phyloP scores from a whole-genome alignment of 64 coral and sea anemone species.

The Anthopleura sola region DNA sequence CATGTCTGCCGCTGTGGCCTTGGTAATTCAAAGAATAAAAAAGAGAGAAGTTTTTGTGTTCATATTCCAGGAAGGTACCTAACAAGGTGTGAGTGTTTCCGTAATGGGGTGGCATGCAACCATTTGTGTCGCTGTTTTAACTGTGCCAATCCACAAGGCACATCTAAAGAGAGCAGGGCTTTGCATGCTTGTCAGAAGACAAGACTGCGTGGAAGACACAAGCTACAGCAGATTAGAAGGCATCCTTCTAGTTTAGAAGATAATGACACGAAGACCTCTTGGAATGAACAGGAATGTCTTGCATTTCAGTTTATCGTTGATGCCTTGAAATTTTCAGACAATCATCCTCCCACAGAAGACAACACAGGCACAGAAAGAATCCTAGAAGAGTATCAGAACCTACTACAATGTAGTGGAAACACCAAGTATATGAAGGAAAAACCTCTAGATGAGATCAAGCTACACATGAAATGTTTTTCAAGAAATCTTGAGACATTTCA shows the following conservation, averaged over 20 bases:
- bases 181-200: conserved; percentile 30
- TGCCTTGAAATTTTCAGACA: conserved; percentile 13
- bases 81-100: conserved; percentile 55
- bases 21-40: conserved; percentile 48
- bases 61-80: conserved; percentile 45
- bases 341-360: not conserved
- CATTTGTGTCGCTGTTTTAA: conserved; percentile 55
- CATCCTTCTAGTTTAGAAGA: conserved; percentile 5
- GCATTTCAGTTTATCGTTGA: conserved; percentile 42
- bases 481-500: conserved; percentile 34
- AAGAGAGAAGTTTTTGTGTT: conserved; percentile 48
- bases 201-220: conserved; percentile 50
- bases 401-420: conserved; percentile 1
- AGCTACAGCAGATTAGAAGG: conserved; percentile 48
- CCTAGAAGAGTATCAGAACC: conserved; percentile 27
- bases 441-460: conserved; percentile 20
- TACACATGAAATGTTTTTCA: conserved; percentile 21
- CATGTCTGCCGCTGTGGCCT: conserved; percentile 53
- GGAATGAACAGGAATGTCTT: conserved; percentile 39
- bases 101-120: conserved; percentile 41
- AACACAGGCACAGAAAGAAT: conserved; percentile 44
- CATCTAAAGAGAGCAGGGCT: conserved; percentile 39
- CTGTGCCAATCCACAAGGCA: conserved; percentile 62
- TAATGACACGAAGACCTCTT: not conserved
- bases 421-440: conserved; percentile 30